Conservation (phyloP, 2,888 invertebrate species). For the Ophioninae sp. region DNA sequence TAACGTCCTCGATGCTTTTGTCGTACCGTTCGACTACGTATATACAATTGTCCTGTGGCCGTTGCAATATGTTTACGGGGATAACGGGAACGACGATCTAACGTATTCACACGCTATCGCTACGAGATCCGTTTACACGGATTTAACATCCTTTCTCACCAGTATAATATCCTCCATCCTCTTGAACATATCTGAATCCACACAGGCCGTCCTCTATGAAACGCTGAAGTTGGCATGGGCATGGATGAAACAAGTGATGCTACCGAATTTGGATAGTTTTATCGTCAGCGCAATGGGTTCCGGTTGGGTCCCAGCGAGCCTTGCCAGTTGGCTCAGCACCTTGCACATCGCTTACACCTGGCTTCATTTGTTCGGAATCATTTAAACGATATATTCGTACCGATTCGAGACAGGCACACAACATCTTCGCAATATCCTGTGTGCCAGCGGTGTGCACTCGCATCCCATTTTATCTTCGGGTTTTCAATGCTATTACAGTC, state of each 20-base stretch:
- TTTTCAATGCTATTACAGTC: too few relatives aligned
- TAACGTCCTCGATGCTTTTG: constrained; percentile 20
- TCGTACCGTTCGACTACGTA: neutral
- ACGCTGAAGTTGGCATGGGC: constrained; percentile 38
- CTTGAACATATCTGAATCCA: constrained; percentile 49
- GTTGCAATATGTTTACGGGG: constrained; percentile 3
- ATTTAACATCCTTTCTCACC: constrained; percentile 26
- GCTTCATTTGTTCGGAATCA: constrained; percentile 53
- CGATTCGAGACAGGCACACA: too few relatives aligned
- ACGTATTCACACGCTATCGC: constrained; percentile 6
- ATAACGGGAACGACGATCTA: neutral
- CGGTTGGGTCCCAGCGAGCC: constrained; percentile 43
- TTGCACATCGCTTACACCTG: constrained; percentile 62
- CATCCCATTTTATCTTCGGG: too few relatives aligned
- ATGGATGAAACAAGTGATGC: constrained; percentile 46
- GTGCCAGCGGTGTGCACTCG: too few relatives aligned
- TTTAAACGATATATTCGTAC: constrained; percentile 36
- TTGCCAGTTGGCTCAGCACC: constrained; percentile 34
- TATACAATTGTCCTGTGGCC: constrained; percentile 17
- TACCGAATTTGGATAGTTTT: constrained; percentile 62
- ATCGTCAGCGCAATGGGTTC: constrained; percentile 42
- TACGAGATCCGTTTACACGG: constrained; percentile 21
- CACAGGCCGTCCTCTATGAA: constrained; percentile 21
- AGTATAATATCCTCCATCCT: constrained; percentile 42
- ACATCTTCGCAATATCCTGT: neutral